phyloP scores from a whole-genome alignment of 2,113 vertebrate genomes.

The Turnix velox region DNA sequence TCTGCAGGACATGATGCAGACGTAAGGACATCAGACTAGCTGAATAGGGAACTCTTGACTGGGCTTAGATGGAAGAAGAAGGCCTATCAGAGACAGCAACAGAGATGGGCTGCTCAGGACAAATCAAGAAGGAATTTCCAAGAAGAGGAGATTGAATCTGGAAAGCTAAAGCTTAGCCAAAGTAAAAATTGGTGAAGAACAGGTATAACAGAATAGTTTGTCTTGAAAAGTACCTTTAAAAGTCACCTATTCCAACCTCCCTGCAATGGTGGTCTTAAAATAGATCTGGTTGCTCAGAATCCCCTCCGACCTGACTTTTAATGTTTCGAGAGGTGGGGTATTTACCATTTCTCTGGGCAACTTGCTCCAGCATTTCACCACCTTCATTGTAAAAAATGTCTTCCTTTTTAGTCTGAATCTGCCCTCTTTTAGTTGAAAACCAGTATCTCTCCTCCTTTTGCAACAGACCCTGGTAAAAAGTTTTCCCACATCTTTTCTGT shows the following conservation, averaged over 20 bases:
- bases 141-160: neutral
- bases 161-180: neutral
- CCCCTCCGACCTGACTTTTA: neutral
- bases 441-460: neutral
- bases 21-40: neutral
- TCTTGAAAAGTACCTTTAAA: neutral
- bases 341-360: neutral
- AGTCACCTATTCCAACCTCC: neutral
- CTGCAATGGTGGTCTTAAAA: neutral
- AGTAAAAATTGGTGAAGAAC: neutral
- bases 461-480: neutral
- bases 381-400: neutral
- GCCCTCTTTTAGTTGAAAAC: neutral
- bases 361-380: neutral
- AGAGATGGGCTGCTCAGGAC: neutral
- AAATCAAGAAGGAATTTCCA: neutral
- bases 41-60: neutral
- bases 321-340: neutral
- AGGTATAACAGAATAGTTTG: neutral
- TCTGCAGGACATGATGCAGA: neutral
- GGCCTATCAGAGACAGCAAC: neutral
- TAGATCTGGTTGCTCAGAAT: neutral
- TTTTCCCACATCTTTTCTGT: neutral
- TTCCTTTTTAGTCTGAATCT: neutral
- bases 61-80: neutral